Evolutionary conservation across 2,797 vertebrate species (phyloP), one percentile per base, ranked within the genome.

Genomic region (Acanthurus leucopareius): DNA sequence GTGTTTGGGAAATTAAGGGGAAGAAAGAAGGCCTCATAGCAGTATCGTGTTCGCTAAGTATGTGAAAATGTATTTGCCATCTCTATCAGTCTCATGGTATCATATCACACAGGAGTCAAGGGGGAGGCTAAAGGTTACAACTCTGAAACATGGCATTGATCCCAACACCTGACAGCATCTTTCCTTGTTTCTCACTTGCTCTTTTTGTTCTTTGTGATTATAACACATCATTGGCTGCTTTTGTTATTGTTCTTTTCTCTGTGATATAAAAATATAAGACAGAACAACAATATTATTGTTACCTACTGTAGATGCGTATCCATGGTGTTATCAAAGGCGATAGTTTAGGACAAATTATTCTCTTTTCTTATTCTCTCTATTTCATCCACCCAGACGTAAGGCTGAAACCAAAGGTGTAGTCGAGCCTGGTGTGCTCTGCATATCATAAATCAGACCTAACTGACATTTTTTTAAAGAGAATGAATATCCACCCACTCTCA

Each of bases 401-500:
- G 69, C 78, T 81, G 53, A 83, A 87, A 89, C 66, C 66, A 86
- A 84, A 90, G 89, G 82, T 88, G 90, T 83, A 89, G 79, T 87
- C 48, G 81, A 95, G 94, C 94, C 82, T 87, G 47, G 92, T 95
- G 94, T 94, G 95, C 96, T 97, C 96, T 97, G 95, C 96, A 97
- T 97, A 97, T 97, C 95, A 95, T 96, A 97, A 97, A 96, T 95
- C 95, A 94, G 94, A 95, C 94, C 94, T 91, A 93, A 96, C 95
- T 97, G 96, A 97, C 96, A 97, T 97, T 97, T 94, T 97, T 94
- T 95, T 79, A 77, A 96, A 96, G 94, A 96, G 96, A 98, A 97
- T 97, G 96, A 97, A 98, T 97, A 97, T 97, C 97, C 96, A 96
- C 96, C 96, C 96, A 95, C 96, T 96, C 95, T 96, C 95, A 94